A percentile compares a stretch with the other conserved stretches of the same genome.
These are phyloP conservation scores for Phainopepla nitens DNA, from an alignment of 2,113 vertebrate species.

Conservation along the genomic window DNA sequence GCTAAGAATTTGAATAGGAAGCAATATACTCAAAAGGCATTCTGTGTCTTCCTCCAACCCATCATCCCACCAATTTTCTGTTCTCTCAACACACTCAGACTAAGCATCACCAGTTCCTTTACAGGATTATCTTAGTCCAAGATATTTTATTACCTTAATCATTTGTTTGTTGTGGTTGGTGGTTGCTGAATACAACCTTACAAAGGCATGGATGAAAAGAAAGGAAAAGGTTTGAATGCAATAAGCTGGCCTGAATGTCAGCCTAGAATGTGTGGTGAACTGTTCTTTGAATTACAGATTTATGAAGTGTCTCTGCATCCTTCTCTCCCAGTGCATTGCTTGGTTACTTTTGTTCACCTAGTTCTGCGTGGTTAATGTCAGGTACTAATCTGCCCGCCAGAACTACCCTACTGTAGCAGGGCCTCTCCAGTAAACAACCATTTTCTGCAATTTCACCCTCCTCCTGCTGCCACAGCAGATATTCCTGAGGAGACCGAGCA, in stretches of 20 bases:
- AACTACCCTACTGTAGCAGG: not conserved
- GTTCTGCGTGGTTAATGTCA: not conserved
- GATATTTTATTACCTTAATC: not conserved
- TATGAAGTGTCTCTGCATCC: not conserved
- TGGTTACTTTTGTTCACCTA: not conserved
- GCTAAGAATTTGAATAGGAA: constrained; percentile 42
- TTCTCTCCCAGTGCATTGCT: not conserved
- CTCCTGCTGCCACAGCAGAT: not conserved
- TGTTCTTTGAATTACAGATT: not conserved
- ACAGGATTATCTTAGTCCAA: not conserved
- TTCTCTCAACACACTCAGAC: not conserved
- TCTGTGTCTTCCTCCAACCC: constrained; percentile 28
- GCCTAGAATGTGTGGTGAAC: not conserved
- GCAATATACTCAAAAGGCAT: constrained; percentile 31
- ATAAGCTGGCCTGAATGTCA: not conserved
- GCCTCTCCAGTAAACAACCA: not conserved
- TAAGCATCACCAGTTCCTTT: constrained; percentile 16
- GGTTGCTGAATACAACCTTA: not conserved
- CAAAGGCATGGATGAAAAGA: not conserved
- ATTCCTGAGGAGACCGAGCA: not conserved
- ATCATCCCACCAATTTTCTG: constrained; percentile 28
- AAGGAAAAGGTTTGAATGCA: not conserved
- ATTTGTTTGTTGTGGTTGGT: not conserved
- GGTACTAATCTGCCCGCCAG: not conserved
- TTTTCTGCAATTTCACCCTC: not conserved